phyloP scores from a whole-genome alignment of 2,797 vertebrate species.

The Acomys russatus region DNA sequence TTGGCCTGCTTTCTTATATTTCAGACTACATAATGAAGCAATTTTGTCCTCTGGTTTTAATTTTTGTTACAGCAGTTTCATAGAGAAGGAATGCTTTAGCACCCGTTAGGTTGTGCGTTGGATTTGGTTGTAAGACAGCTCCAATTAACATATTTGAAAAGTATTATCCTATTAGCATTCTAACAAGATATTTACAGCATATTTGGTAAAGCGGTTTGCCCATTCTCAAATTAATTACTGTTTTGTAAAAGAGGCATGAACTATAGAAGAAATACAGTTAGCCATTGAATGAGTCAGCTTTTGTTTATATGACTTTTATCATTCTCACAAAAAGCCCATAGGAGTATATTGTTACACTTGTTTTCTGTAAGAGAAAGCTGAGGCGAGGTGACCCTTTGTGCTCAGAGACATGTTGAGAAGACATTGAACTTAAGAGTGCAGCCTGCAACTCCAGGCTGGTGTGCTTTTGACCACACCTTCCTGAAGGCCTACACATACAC shows the following conservation, averaged over 20 bases:
- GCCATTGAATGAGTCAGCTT: conserved; percentile 34
- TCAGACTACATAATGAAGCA: conserved; percentile 60
- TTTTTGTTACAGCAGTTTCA: conserved; percentile 63
- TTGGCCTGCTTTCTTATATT: conserved; percentile 46
- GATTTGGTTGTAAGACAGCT: conserved; percentile 66
- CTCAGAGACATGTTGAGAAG: background rate
- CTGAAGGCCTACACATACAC: accelerated
- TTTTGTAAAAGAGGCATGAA: conserved; percentile 45
- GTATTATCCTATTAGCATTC: conserved; percentile 8
- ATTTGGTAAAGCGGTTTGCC: conserved; percentile 42
- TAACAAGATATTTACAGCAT: conserved; percentile 15
- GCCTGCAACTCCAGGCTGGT: background rate
- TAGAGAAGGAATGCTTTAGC: conserved; percentile 48
- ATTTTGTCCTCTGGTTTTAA: conserved; percentile 76
- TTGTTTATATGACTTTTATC: conserved; percentile 14
- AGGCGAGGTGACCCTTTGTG: background rate
- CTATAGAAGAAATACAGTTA: background rate
- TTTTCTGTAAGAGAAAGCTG: conserved; percentile 38
- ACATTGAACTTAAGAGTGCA: background rate
- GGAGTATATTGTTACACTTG: background rate
- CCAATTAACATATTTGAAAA: conserved; percentile 20
- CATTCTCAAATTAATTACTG: background rate
- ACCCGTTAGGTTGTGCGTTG: conserved; percentile 21
- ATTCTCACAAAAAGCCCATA: conserved; percentile 9
- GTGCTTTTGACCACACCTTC: background rate